A percentile compares a stretch with the other conserved stretches of the same genome.
Conservation (phyloP, 1,140 invertebrate genomes). For the Calliopsis andreniformis region DNA sequence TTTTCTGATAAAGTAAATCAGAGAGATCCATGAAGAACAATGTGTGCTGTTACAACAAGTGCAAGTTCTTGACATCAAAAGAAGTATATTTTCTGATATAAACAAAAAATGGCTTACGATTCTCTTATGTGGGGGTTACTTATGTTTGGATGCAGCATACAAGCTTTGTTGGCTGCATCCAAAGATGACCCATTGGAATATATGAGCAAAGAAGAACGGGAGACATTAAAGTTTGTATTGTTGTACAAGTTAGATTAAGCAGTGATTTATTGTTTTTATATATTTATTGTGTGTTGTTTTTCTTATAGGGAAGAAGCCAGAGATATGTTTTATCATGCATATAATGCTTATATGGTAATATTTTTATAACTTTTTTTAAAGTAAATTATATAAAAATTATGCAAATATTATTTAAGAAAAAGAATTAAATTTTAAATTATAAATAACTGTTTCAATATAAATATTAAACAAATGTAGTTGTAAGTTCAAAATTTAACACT, state of each 20-base stretch:
- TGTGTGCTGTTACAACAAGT: conserved; percentile 51
- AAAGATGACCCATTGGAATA: conserved; percentile 79
- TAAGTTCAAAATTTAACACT: too few relatives aligned
- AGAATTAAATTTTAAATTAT: too few relatives aligned
- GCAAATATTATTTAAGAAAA: neutral
- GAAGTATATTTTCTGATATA: conserved; percentile 52
- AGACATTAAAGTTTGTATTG: conserved; percentile 81
- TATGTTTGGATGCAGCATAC: conserved; percentile 67
- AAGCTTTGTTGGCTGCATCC: conserved; percentile 56
- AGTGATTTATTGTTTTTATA: conserved; percentile 2
- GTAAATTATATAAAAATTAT: neutral
- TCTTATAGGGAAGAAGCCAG: conserved; percentile 90
- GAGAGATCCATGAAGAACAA: conserved; percentile 55
- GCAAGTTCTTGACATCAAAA: conserved; percentile 74
- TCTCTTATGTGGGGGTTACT: conserved; percentile 69
- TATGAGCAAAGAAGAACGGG: conserved; percentile 83
- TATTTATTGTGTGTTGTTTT: conserved; percentile 29
- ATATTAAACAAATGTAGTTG: too few relatives aligned
- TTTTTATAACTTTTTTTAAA: conserved; percentile 13
- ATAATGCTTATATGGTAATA: conserved; percentile 95
- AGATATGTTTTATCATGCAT: conserved; percentile 99
- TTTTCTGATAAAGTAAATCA: conserved; percentile 32
- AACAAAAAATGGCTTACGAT: conserved; percentile 70
- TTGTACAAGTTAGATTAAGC: conserved; percentile 34
- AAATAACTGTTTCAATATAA: too few relatives aligned